phyloP scores from a whole-genome alignment of 2,797 vertebrate genomes.

The Astyanax mexicanus region DNA sequence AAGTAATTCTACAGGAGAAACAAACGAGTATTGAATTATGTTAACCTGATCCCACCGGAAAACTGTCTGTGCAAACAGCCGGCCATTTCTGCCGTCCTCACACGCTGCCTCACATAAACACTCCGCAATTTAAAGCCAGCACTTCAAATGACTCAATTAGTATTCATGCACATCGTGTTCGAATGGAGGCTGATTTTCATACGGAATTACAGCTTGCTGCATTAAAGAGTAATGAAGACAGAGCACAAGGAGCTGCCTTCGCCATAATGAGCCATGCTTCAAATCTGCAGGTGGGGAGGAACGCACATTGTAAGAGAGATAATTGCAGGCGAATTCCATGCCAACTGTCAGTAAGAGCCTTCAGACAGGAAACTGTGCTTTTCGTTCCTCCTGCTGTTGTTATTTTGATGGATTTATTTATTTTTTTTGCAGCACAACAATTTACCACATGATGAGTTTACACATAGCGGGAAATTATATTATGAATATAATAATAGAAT shows the following conservation, averaged over 20 bases:
- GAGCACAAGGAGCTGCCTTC: conserved; percentile 7
- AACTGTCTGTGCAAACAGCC: conserved; percentile 32
- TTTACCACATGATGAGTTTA: conserved; percentile 68
- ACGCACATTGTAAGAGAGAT: conserved; percentile 36
- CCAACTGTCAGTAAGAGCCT: conserved; percentile 45
- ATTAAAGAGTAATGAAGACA: conserved; percentile 27
- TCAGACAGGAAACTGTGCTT: conserved; percentile 34
- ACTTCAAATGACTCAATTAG: conserved; percentile 40
- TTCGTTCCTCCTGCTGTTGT: conserved; percentile 39
- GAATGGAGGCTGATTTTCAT: conserved; percentile 41
- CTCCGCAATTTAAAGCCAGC: conserved; percentile 30
- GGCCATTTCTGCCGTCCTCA: conserved; percentile 31
- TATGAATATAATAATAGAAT: no score
- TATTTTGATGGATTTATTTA: conserved; percentile 44
- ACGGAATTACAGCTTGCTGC: conserved; percentile 17
- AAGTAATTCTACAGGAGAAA: conserved; percentile 51
- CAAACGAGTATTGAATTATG: conserved; percentile 55
- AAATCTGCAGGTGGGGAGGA: conserved; percentile 31
- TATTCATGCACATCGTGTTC: conserved; percentile 35
- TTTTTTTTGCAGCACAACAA: conserved; percentile 55
- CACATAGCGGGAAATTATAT: conserved; percentile 70
- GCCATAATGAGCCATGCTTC: conserved; percentile 7
- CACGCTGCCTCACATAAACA: conserved; percentile 25
- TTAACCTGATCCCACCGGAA: conserved; percentile 49
- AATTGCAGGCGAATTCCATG: conserved; percentile 34